A percentile compares a stretch with the other conserved stretches of the same genome.
Conservation (phyloP, 2,888 invertebrate genomes). For the Torymus auratus region DNA sequence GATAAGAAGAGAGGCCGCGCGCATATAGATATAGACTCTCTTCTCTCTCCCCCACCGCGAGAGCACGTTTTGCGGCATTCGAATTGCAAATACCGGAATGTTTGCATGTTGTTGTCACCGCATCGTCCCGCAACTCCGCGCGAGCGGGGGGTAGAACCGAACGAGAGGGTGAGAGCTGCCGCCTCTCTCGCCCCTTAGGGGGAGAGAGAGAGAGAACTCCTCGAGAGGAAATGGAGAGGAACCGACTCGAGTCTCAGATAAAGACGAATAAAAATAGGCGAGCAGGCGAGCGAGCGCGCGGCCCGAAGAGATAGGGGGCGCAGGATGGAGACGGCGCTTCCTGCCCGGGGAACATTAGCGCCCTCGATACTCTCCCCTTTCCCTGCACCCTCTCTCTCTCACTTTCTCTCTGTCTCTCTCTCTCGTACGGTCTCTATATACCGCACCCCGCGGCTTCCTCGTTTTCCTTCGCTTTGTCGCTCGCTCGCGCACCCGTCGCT, state of each 20-base stretch:
- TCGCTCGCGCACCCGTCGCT: constrained; percentile 29
- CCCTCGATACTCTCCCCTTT: constrained; percentile 71
- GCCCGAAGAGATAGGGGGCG: constrained; percentile 71
- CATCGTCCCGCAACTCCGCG: constrained; percentile 62
- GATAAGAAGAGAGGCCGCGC: constrained; percentile 34
- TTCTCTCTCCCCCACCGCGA: constrained; percentile 59
- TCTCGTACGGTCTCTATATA: constrained; percentile 12
- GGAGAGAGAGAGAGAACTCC: constrained; percentile 65
- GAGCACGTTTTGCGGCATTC: constrained; percentile 73
- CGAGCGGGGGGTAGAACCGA: constrained; percentile 65
- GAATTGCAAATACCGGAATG: constrained; percentile 77
- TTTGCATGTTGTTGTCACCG: constrained; percentile 77
- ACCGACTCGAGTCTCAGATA: constrained; percentile 76
- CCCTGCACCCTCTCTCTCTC: constrained; percentile 32
- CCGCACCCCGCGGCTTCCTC: constrained; percentile 33
- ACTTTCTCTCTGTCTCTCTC: constrained; percentile 26
- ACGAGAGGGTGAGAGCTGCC: neutral
- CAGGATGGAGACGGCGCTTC: constrained; percentile 76
- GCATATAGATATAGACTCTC: neutral
- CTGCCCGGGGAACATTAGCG: constrained; percentile 76
- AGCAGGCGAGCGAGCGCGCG: constrained; percentile 63
- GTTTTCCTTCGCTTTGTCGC: constrained; percentile 41
- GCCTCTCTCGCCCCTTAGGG: constrained; percentile 4
- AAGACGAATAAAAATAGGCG: constrained; percentile 77
- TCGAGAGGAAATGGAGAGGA: constrained; percentile 77